Conservation (phyloP, 2,888 invertebrate genomes). For the Notodonta ziczac region DNA sequence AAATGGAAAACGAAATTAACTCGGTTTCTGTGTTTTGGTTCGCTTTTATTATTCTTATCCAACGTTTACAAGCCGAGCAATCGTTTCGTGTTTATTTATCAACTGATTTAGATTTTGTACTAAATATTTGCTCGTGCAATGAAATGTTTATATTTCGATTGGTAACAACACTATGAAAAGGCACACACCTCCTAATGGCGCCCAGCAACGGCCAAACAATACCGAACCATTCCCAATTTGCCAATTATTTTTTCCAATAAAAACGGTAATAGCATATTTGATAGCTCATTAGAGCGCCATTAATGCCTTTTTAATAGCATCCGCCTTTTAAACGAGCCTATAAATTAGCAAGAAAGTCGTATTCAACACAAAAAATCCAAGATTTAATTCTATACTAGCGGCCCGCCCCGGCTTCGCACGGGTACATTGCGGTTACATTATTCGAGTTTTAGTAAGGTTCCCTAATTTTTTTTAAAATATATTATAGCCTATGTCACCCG, state of each 20-base stretch:
- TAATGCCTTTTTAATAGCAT: constrained; percentile 43
- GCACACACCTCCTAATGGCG: neutral
- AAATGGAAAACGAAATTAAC: neutral
- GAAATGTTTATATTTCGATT: neutral
- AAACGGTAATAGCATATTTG: constrained; percentile 14
- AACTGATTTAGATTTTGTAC: neutral
- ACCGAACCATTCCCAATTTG: neutral
- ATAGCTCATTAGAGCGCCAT: constrained; percentile 27
- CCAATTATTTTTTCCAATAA: neutral
- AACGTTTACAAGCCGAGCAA: neutral
- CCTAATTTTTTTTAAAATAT: too few relatives aligned
- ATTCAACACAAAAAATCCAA: neutral
- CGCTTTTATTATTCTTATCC: neutral
- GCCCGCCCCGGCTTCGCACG: too few relatives aligned
- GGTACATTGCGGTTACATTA: too few relatives aligned
- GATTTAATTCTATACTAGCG: too few relatives aligned
- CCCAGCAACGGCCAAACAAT: neutral
- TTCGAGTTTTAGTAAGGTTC: too few relatives aligned
- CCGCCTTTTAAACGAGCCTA: constrained; percentile 30
- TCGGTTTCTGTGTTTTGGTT: neutral
- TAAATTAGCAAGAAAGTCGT: constrained; percentile 11
- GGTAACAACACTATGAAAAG: neutral
- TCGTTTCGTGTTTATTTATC: neutral
- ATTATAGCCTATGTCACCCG: too few relatives aligned
- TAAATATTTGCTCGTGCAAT: neutral